Conservation (phyloP, 2,797 vertebrate species). For the Forpus xanthops region DNA sequence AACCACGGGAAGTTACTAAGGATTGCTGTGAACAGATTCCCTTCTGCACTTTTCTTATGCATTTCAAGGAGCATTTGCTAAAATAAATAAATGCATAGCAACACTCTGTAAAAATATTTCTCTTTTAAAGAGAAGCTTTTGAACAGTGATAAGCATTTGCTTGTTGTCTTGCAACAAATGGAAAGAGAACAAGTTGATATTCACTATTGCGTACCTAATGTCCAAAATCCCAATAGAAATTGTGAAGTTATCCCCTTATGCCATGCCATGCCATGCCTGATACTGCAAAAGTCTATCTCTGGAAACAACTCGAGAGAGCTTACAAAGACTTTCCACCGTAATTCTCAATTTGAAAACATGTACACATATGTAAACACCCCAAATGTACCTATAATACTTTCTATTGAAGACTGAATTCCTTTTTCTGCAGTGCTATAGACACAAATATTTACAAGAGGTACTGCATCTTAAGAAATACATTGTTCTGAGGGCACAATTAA, state of each 20-base stretch:
- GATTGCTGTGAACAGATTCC: not conserved
- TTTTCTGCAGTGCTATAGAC: not conserved
- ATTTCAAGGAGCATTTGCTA: not conserved
- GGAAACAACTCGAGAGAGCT: not conserved
- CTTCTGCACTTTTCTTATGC: not conserved
- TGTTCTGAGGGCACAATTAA: not conserved
- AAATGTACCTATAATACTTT: not conserved
- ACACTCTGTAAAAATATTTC: fast-evolving
- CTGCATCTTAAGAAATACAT: not conserved
- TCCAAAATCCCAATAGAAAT: not conserved
- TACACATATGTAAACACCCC: not conserved
- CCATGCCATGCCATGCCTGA: fast-evolving
- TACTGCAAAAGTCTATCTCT: fast-evolving
- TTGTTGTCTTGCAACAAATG: not conserved
- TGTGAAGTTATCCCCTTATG: not conserved
- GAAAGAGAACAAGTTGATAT: not conserved
- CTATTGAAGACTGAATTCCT: not conserved
- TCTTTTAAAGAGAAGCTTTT: not conserved
- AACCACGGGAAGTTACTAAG: not conserved
- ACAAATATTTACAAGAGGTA: not conserved
- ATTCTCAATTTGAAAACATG: not conserved
- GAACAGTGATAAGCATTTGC: not conserved
- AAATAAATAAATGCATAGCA: not conserved
- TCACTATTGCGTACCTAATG: not conserved
- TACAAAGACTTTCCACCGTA: not conserved